Percentiles rank a stretch among this genome's conserved stretches.
Conservation (phyloP, 2,888 invertebrate species). For the Ecdyonurus torrentis region DNA sequence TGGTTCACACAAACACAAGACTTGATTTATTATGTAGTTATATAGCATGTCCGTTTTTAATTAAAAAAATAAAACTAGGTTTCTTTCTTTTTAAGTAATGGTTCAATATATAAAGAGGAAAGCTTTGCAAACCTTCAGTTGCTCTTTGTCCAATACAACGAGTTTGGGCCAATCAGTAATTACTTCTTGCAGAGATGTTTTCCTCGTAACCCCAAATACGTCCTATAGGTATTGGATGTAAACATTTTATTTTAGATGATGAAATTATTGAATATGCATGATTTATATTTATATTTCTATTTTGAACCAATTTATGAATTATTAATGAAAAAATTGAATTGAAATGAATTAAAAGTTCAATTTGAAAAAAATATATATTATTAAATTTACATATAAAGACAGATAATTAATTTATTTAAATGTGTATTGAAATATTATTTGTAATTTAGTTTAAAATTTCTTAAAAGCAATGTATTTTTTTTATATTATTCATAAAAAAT, state of each 20-base stretch:
- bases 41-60: not conserved
- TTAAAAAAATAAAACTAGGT: constrained; percentile 5
- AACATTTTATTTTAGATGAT: not conserved
- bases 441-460: not conserved
- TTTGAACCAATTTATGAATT: constrained; percentile 5
- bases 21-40: not conserved
- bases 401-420: constrained; percentile 1
- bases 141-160: constrained; percentile 40
- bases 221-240: constrained; percentile 31
- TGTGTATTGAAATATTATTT: not conserved
- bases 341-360: not conserved
- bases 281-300: constrained; percentile 9
- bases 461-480: not conserved
- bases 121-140: constrained; percentile 40
- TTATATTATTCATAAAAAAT: too few species aligned
- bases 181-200: constrained; percentile 49
- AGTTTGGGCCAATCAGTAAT: constrained; percentile 67
- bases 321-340: constrained; percentile 1
- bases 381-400: constrained; percentile 5
- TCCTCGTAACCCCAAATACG: constrained; percentile 48
- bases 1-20: not conserved
- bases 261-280: constrained; percentile 9
- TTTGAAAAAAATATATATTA: not conserved
- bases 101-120: constrained; percentile 8
- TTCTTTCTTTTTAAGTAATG: constrained; percentile 7